Percentiles rank a stretch among this genome's conserved stretches.
Evolutionary conservation across 2,113 vertebrate species (phyloP).

Genomic region (Lamprotornis superbus): DNA sequence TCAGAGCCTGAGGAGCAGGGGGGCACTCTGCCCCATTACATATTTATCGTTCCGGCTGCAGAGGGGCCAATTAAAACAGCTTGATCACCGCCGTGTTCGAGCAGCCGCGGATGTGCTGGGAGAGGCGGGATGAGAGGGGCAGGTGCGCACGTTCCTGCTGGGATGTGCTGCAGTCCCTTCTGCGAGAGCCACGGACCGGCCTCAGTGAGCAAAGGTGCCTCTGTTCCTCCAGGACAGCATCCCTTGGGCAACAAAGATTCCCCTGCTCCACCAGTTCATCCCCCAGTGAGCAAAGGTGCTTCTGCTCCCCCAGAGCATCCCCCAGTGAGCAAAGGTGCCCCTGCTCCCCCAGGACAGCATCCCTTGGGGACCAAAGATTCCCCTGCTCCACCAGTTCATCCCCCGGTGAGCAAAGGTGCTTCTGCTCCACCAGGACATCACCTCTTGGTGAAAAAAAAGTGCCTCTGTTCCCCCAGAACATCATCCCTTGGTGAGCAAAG

Average conservation of each 20-base stretch:
- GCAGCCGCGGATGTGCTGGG: not conserved
- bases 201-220: accelerated
- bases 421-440: not conserved
- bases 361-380: not conserved
- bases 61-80: conserved; percentile 52
- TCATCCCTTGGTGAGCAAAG: accelerated
- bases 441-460: no score
- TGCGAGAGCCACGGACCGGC: accelerated
- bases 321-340: accelerated
- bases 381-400: not conserved
- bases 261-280: not conserved
- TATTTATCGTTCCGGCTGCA: conserved; percentile 37
- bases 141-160: not conserved
- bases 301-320: not conserved
- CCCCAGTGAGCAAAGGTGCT: accelerated
- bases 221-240: no score
- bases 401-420: accelerated
- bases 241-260: accelerated
- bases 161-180: accelerated
- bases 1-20: not conserved
- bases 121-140: not conserved
- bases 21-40: not conserved
- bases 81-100: not conserved
- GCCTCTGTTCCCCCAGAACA: accelerated
- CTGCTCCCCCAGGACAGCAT: not conserved